Evolutionary conservation across 2,113 vertebrate genomes (phyloP), one percentile per base, ranked within the genome.

Genomic region (Triplophysa rosa): DNA sequence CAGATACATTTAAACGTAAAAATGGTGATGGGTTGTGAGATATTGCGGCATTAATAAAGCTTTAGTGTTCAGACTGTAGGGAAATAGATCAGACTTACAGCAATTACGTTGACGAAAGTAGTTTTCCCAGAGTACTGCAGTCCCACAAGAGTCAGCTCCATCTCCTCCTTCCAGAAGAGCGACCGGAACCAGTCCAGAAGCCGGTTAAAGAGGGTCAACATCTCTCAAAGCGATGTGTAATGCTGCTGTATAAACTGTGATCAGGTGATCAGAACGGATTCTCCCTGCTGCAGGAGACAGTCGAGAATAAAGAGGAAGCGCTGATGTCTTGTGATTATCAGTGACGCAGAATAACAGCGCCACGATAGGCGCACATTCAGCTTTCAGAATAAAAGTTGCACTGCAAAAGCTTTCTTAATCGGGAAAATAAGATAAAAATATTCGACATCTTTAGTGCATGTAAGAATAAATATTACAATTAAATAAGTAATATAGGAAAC

Each of bases 51-150:
- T 56, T 19, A 7, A 21, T 58, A 21, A n/a, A 58, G 54, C 54
- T 58, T 16, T 26, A 24, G n/a, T 10, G 26, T 23, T 40, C 19
- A 59, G 33, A 23, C 14, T 61, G 19, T 8, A 54, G 16, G 16
- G 12, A 71, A 66, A 84, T 87, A 89, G 86, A 85, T 24, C 19
- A 24, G 3, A 40, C 90, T 93, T 90, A 95, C 94, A 86, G 94
- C 94, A 80, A 95, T 94, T 80, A 96, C 94, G 89, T 95, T 96
- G 78, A 96, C 94, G 87, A 96, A 95, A 83, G 95, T 95, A 71
- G 95, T 96, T 93, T 96, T 96, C 65, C 95, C 95, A 23, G 95
- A 96, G 84, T 95, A 95, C 88, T 96, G 95, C 82, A 96, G 92
- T 72, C 95, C 95, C 76, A 95, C 95, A 83, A 96, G 90, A 3